These are phyloP conservation scores for Mastomys coucha DNA, from an alignment of 2,113 vertebrate genomes.

Conservation along the genomic window DNA sequence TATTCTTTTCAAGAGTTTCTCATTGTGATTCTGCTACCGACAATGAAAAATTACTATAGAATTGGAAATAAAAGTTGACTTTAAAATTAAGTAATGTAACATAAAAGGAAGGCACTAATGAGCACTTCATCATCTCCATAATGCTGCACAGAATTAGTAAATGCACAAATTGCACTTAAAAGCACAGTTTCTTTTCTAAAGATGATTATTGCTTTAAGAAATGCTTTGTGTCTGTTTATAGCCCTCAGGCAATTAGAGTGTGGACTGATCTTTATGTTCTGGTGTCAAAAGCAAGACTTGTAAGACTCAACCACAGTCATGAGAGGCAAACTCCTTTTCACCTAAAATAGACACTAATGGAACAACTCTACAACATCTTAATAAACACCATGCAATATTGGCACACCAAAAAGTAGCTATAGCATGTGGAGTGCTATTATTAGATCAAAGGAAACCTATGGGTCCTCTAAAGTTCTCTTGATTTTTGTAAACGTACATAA, in stretches of 20 bases:
- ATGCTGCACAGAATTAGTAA: constrained; percentile 61
- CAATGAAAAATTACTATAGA: constrained; percentile 71
- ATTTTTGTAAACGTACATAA: not conserved
- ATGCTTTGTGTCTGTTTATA: constrained; percentile 56
- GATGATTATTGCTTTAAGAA: constrained; percentile 56
- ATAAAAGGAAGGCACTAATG: constrained; percentile 71
- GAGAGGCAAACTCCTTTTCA: constrained; percentile 45
- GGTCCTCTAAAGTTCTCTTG: constrained; percentile 11
- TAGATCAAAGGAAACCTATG: constrained; percentile 12
- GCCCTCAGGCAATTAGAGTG: constrained; percentile 60
- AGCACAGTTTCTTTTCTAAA: constrained; percentile 55
- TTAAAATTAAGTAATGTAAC: constrained; percentile 70
- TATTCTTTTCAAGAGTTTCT: constrained; percentile 73
- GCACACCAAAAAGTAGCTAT: not conserved
- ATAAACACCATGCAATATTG: not conserved
- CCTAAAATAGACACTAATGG: constrained; percentile 53
- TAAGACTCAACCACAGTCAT: not conserved
- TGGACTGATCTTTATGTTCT: constrained; percentile 50
- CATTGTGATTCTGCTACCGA: constrained; percentile 71
- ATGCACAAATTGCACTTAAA: constrained; percentile 74
- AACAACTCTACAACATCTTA: constrained; percentile 6
- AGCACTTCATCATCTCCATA: constrained; percentile 50
- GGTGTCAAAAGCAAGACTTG: constrained; percentile 35
- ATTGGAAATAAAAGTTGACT: constrained; percentile 74
- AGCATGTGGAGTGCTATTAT: not conserved